phyloP scores from a whole-genome alignment of 2,113 vertebrate genomes.

The Pelvicachromis taeniatus region DNA sequence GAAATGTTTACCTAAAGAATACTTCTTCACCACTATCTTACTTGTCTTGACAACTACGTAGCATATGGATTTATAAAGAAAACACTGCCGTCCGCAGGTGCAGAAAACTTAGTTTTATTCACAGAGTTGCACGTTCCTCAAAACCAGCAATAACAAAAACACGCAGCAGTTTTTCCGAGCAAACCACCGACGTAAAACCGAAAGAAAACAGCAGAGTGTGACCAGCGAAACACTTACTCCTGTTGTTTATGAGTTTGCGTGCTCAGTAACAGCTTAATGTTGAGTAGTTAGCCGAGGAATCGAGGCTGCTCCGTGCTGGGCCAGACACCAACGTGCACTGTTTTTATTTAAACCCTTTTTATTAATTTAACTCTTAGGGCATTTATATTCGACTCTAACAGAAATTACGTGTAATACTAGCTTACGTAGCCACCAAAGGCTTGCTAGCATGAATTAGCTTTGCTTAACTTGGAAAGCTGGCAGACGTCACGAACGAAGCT shows the following conservation, averaged over 20 bases:
- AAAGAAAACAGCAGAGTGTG: neutral
- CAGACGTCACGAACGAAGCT: neutral
- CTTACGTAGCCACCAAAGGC: neutral
- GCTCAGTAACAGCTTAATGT: neutral
- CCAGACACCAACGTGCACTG: neutral
- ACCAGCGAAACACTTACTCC: neutral
- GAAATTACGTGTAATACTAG: neutral
- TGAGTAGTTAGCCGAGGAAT: neutral
- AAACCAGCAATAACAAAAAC: neutral
- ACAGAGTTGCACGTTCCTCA: neutral
- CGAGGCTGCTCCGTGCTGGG: neutral
- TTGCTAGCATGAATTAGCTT: neutral
- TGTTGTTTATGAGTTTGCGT: neutral
- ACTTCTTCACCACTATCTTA: neutral
- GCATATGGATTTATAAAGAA: neutral
- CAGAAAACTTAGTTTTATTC: neutral
- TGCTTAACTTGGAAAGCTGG: neutral
- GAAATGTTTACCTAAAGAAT: neutral
- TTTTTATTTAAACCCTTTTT: neutral
- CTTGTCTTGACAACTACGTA: neutral
- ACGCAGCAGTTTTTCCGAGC: rapidly evolving
- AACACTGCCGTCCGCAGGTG: neutral
- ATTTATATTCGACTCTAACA: neutral
- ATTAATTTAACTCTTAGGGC: neutral
- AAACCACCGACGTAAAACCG: neutral